Evolutionary conservation across 2,888 invertebrate species (phyloP).

Genomic region (Troilus luridus): DNA sequence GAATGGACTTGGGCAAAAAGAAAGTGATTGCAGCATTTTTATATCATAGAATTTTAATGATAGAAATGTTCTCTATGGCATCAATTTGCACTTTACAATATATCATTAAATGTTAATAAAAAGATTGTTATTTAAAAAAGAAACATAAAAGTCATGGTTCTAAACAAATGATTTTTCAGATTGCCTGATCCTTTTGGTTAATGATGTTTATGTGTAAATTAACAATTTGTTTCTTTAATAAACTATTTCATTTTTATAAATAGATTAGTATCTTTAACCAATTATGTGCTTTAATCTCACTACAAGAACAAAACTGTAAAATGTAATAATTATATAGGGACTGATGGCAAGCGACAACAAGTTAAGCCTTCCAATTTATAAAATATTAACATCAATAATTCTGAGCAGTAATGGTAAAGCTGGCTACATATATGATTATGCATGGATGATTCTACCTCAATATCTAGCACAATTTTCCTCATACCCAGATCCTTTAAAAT

Average conservation of each 20-base stretch:
- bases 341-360: neutral
- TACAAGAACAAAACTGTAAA: neutral
- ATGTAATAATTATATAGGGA: neutral
- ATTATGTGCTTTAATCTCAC: neutral
- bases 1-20: too few species aligned
- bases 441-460: slow-evolving; percentile 32
- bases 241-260: neutral
- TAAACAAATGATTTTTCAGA: neutral
- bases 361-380: neutral
- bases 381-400: slow-evolving; percentile 13
- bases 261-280: neutral
- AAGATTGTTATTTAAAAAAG: neutral
- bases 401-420: neutral
- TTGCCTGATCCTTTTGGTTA: neutral
- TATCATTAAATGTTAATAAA: neutral
- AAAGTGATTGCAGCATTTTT: too few species aligned
- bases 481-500: neutral
- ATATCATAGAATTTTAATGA: too few species aligned
- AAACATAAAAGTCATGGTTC: neutral
- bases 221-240: neutral
- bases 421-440: slow-evolving; percentile 43
- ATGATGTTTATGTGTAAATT: neutral
- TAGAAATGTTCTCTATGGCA: too few species aligned
- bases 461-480: slow-evolving; percentile 33
- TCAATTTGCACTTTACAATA: too few species aligned